A percentile compares a stretch with the other conserved stretches of the same genome.
These are phyloP conservation scores for Labeo catla DNA, from an alignment of 2,113 vertebrate genomes.

Conservation along the genomic window DNA sequence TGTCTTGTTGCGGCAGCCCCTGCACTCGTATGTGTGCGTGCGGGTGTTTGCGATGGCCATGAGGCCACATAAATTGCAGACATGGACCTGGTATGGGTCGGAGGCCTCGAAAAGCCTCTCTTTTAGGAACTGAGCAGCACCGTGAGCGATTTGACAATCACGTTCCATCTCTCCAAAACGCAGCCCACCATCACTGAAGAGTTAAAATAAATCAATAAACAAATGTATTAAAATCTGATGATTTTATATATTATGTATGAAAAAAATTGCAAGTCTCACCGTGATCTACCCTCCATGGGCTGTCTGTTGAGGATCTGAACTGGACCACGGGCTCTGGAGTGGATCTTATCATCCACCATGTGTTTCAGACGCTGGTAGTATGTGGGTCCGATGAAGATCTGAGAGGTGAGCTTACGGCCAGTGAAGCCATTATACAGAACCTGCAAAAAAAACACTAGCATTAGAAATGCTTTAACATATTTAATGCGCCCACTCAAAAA, in stretches of 20 bases:
- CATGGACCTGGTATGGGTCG: conserved; percentile 96
- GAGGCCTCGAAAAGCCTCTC: conserved; percentile 96
- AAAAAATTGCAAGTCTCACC: conserved; percentile 76
- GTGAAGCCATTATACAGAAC: conserved; percentile 98
- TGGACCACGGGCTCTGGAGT: conserved; percentile 94
- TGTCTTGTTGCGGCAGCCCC: conserved; percentile 97
- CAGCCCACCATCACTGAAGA: conserved; percentile 89
- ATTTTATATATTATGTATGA: background rate
- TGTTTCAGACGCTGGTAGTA: conserved; percentile 98
- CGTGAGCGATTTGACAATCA: conserved; percentile 98
- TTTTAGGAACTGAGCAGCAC: conserved; percentile 93
- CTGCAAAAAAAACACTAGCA: conserved; percentile 65
- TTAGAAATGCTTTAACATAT: no score
- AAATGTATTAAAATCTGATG: background rate
- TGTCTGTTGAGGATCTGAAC: conserved; percentile 98
- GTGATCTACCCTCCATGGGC: conserved; percentile 97
- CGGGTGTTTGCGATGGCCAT: conserved; percentile 98
- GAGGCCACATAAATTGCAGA: conserved; percentile 96
- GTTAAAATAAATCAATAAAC: background rate
- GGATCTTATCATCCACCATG: conserved; percentile 99
- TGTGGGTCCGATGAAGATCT: conserved; percentile 97
- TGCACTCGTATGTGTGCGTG: conserved; percentile 96
- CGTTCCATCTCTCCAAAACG: conserved; percentile 99
- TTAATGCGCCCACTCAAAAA: no score
- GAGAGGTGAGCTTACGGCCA: conserved; percentile 96